Base-by-base conservation (phyloP, 2,113 vertebrate species). In the Toxotes jaculatrix region DNA sequence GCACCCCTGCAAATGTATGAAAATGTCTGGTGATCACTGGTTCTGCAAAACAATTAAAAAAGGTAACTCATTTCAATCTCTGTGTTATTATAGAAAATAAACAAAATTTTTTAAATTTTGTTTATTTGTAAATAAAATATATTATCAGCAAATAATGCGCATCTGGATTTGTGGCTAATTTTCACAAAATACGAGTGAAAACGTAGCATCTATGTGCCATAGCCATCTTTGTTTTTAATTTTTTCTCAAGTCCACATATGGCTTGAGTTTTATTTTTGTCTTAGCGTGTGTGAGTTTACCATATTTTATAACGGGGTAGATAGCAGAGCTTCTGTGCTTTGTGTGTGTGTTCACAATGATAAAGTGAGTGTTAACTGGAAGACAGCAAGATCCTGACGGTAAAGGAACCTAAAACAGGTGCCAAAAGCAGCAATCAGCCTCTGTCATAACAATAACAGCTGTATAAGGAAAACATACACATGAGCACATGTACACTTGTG, bases 371-470 rank as follows among this genome's bases (percentile, higher is more conserved):
- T 14, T 80, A 74, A 87, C 81, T 47, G 80, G 79, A 87, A 88
- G 60, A 56, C 19, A 31, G 9, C 23, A 7, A 40, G n/a, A 13
- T 45, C 62, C 65, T 89, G 88, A 70, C 36, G 34, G 80, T 88
- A 91, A 90, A 86, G 19, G 66, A 60, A 61, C 38, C 77, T 45
- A 14, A 38, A 80, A 77, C 88, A 92, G 87, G 77, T 92, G 88
- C 64, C 67, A 72, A 16, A 61, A 43, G 31, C 42, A 55, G 49
- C 51, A 80, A 79, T 88, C 67, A 80, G n/a, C 61, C 40, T 59
- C 64, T 79, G 43, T 74, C 83, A 90, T 77, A 91, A 92, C 86
- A 92, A 87, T 77, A 90, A 82, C 89, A 92, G 83, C 75, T 89
- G 82, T 66, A 72, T 68, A 43, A 65, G 19, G 19, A 65, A 74